A percentile compares a stretch with the other conserved stretches of the same genome.
Conservation (phyloP, 2,113 vertebrate species). For the Macrotis lagotis region DNA sequence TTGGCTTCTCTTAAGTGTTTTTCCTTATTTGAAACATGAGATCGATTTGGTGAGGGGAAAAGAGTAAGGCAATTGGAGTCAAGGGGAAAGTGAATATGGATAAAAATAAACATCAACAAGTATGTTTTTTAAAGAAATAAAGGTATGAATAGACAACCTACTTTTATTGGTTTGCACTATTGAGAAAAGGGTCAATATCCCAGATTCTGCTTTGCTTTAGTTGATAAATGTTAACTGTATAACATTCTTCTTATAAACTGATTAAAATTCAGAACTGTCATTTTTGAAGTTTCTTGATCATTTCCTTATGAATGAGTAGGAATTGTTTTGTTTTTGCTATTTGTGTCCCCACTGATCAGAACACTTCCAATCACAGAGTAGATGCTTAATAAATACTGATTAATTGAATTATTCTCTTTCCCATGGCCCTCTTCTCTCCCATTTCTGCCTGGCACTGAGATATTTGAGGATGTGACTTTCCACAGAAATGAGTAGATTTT, state of each 20-base stretch:
- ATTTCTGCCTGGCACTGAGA: background rate
- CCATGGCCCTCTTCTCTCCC: background rate
- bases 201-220: background rate
- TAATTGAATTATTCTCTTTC: background rate
- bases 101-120: background rate
- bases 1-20: background rate
- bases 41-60: background rate
- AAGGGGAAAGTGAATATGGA: background rate
- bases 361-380: background rate
- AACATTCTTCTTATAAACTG: background rate
- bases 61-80: background rate
- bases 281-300: background rate
- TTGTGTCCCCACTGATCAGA: background rate
- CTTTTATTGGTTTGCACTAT: fast-evolving
- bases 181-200: fast-evolving
- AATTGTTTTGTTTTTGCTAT: background rate
- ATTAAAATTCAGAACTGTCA: constrained; percentile 29
- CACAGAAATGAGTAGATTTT: background rate
- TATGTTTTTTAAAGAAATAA: background rate
- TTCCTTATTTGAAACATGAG: background rate
- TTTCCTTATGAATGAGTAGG: background rate
- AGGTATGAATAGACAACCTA: background rate
- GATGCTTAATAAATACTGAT: background rate
- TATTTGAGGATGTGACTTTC: background rate
- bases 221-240: fast-evolving